Percentiles rank a stretch among this genome's conserved stretches.
phyloP scores from a whole-genome alignment of 2,888 invertebrate genomes.

The Microplitis manilae region DNA sequence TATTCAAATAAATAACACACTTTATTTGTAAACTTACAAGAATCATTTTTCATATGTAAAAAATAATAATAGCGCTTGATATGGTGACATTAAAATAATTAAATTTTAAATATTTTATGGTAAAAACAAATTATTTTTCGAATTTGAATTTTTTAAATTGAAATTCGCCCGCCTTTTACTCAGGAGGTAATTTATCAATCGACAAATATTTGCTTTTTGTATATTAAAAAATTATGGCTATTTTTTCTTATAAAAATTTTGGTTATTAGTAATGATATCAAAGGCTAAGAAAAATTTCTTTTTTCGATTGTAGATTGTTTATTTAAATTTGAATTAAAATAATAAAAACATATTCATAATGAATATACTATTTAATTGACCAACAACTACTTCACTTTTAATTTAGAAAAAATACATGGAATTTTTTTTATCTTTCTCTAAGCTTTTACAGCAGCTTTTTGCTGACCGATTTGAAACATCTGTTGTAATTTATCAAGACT shows the following conservation, averaged over 20 bases:
- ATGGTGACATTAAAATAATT: neutral
- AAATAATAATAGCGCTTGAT: too few relatives aligned
- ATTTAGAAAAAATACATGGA: neutral
- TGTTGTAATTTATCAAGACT: conserved; percentile 78
- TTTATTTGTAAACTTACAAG: too few relatives aligned
- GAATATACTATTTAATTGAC: neutral
- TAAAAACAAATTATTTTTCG: neutral
- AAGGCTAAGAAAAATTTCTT: neutral
- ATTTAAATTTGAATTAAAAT: neutral
- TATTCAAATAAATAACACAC: neutral
- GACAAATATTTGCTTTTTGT: neutral
- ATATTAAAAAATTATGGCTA: too few relatives aligned
- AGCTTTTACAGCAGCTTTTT: conserved; percentile 73
- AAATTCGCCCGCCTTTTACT: neutral
- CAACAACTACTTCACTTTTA: neutral
- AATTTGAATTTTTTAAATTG: neutral
- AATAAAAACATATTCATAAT: neutral
- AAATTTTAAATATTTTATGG: neutral
- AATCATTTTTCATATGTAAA: too few relatives aligned
- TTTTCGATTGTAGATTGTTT: neutral
- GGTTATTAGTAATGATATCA: neutral
- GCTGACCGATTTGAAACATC: conserved; percentile 77
- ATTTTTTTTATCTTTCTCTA: neutral
- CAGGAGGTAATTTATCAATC: neutral
- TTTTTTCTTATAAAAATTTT: neutral